Evolutionary conservation across 2,113 vertebrate genomes (phyloP).

Genomic region (Lepidothrix coronata): DNA sequence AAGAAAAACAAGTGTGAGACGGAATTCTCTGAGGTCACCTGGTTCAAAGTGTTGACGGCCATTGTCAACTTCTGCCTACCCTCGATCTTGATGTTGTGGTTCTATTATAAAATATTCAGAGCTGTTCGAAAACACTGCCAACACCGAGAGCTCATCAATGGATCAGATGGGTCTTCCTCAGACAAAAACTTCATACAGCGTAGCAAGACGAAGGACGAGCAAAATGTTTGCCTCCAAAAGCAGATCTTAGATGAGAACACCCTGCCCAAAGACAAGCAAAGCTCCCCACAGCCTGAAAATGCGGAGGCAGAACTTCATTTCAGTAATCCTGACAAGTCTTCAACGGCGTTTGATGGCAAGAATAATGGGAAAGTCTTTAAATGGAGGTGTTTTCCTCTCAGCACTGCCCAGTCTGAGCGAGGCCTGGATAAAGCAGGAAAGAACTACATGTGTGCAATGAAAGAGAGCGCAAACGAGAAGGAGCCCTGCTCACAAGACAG

Average conservation of each 20-base stretch:
- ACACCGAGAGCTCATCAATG: slow-evolving; percentile 78
- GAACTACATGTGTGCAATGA: not conserved
- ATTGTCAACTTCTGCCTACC: slow-evolving; percentile 93
- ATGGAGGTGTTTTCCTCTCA: slow-evolving; percentile 47
- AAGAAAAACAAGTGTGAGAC: slow-evolving; percentile 83
- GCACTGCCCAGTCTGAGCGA: not conserved
- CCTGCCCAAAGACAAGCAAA: not conserved
- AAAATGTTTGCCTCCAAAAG: not conserved
- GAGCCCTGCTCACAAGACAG: slow-evolving; percentile 63
- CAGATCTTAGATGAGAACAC: slow-evolving; percentile 10
- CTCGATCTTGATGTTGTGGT: slow-evolving; percentile 90
- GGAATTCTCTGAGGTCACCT: slow-evolving; percentile 86
- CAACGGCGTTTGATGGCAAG: not conserved
- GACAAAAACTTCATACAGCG: not conserved
- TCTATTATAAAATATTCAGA: slow-evolving; percentile 88
- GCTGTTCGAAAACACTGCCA: slow-evolving; percentile 83
- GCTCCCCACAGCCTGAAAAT: not conserved
- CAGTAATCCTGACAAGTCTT: not conserved
- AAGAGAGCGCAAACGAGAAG: slow-evolving; percentile 51
- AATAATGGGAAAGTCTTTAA: not conserved
- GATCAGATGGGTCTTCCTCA: slow-evolving; percentile 37
- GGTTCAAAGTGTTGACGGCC: slow-evolving; percentile 92
- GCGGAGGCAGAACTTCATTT: not conserved
- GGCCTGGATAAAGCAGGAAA: slow-evolving; percentile 36
- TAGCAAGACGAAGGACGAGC: not conserved